phyloP scores from a whole-genome alignment of 2,797 vertebrate species.

The Gouania willdenowi region DNA sequence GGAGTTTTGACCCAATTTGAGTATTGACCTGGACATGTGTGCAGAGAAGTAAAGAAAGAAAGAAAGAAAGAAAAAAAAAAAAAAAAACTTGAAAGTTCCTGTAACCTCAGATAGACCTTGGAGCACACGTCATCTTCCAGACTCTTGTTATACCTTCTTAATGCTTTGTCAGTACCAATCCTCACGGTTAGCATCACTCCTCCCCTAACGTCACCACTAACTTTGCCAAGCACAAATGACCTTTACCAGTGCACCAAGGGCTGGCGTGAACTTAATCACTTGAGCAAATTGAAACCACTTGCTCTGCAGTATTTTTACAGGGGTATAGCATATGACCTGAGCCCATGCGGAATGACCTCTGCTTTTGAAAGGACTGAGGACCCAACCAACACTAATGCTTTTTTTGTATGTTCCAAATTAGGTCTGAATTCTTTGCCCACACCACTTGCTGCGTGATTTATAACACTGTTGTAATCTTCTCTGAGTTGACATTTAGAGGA shows the following conservation, averaged over 20 bases:
- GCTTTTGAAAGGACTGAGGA: constrained; percentile 60
- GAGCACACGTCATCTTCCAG: constrained; percentile 56
- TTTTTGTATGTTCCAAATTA: constrained; percentile 43
- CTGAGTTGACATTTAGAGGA: constrained; percentile 66
- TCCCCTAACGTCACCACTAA: constrained; percentile 62
- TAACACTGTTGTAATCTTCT: constrained; percentile 43
- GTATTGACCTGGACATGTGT: constrained; percentile 54
- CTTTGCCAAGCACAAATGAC: constrained; percentile 81
- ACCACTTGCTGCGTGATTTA: constrained; percentile 59
- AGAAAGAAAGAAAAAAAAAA: too few relatives aligned
- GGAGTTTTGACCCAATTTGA: constrained; percentile 35
- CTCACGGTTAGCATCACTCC: constrained; percentile 64
- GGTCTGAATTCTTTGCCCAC: constrained; percentile 45
- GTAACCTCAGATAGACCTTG: constrained; percentile 78
- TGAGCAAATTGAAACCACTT: constrained; percentile 93
- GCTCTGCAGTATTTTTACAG: constrained; percentile 84
- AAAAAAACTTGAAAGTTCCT: too few relatives aligned
- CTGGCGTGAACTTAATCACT: constrained; percentile 89
- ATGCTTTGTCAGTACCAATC: constrained; percentile 73
- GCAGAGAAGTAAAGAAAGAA: too few relatives aligned
- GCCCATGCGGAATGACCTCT: constrained; percentile 66
- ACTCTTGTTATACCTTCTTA: constrained; percentile 60
- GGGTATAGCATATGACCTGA: constrained; percentile 70
- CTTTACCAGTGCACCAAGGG: constrained; percentile 83
- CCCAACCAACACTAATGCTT: constrained; percentile 41